Conservation (phyloP, 2,113 vertebrate genomes). For the Varanus komodoensis region DNA sequence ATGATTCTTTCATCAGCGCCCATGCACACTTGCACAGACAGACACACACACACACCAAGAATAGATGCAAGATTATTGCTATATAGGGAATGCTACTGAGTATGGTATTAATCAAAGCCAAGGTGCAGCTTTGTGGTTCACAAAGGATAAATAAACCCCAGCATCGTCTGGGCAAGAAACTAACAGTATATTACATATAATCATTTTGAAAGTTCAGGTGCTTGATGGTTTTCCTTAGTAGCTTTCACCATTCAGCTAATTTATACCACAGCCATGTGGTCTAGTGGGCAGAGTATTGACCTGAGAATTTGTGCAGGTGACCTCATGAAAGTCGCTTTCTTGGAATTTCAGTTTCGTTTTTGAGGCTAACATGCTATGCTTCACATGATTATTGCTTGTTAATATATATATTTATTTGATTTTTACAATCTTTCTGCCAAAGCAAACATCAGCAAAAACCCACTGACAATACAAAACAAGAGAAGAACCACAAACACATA, state of each 20-base stretch:
- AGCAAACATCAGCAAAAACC: no score
- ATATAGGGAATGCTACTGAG: conserved; percentile 12
- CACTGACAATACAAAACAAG: no score
- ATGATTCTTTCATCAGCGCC: conserved; percentile 8
- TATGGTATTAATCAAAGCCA: conserved; percentile 37
- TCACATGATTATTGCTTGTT: no score
- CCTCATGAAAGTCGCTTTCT: no score
- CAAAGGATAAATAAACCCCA: background rate
- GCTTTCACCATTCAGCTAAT: background rate
- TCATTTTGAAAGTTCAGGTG: background rate
- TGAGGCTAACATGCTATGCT: no score
- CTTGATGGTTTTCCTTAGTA: background rate
- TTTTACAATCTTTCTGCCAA: no score
- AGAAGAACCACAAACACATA: no score
- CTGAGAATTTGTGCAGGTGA: no score
- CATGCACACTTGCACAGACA: background rate
- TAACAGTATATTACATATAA: conserved; percentile 13
- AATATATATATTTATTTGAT: no score
- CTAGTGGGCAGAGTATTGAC: no score
- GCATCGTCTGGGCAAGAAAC: background rate
- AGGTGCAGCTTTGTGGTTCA: background rate
- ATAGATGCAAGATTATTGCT: background rate
- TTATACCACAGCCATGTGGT: background rate
- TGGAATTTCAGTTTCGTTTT: no score
- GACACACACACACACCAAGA: background rate